Evolutionary conservation across 2,113 vertebrate species (phyloP).

Genomic region (Brienomyrus longianalis): DNA sequence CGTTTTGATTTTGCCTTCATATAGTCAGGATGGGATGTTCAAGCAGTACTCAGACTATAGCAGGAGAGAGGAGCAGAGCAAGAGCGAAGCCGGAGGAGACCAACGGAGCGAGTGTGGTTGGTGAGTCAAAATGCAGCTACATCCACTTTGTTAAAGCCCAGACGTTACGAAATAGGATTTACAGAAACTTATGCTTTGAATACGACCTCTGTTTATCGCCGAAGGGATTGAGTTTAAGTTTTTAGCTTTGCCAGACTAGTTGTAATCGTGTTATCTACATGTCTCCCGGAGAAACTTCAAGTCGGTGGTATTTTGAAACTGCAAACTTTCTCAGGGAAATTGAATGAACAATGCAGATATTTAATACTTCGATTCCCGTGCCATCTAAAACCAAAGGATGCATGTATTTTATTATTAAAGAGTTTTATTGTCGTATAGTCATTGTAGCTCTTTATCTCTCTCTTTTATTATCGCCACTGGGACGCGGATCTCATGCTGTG

Average conservation of each 20-base stretch:
- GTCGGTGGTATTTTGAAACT: background rate
- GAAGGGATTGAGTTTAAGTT: background rate
- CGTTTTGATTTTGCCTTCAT: background rate
- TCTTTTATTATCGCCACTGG: background rate
- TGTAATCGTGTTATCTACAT: background rate
- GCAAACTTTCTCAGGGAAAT: background rate
- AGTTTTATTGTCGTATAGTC: background rate
- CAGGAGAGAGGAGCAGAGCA: constrained; percentile 24
- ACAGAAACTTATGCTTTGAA: background rate
- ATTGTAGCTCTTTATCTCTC: background rate
- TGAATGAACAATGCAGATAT: background rate
- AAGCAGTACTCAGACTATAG: constrained; percentile 35
- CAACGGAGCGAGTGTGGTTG: constrained; percentile 15
- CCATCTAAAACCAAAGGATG: background rate
- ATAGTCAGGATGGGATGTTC: constrained; percentile 49
- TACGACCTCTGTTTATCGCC: background rate
- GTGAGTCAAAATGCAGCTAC: constrained; percentile 41
- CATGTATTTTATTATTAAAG: background rate
- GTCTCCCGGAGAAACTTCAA: background rate
- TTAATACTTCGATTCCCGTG: background rate
- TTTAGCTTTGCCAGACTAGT: background rate
- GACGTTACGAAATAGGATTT: background rate
- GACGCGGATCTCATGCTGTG: background rate
- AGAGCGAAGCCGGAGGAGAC: constrained; percentile 27
- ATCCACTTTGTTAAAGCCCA: constrained; percentile 34